A percentile compares a stretch with the other conserved stretches of the same genome.
These are phyloP conservation scores for Cheilinus undulatus DNA, from an alignment of 2,113 vertebrate species.

Conservation along the genomic window DNA sequence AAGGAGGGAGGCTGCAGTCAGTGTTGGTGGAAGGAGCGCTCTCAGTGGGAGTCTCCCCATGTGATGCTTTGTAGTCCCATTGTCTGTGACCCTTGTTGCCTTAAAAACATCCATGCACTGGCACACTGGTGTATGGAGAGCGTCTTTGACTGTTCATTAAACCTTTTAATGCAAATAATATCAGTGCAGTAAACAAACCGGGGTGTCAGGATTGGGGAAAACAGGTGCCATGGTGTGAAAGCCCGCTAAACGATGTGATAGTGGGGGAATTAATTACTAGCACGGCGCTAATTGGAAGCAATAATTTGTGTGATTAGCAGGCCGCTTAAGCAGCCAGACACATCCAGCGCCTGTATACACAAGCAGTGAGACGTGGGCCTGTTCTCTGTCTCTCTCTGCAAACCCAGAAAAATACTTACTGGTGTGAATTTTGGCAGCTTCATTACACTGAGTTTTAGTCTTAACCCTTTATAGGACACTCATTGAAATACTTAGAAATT, in stretches of 20 bases:
- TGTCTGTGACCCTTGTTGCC: constrained; percentile 76
- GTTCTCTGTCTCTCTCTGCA: background rate
- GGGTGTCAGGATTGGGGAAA: constrained; percentile 73
- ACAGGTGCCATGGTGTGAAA: constrained; percentile 99
- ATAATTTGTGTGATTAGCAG: constrained; percentile 99
- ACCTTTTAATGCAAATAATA: constrained; percentile 95
- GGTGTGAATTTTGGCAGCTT: too few relatives aligned
- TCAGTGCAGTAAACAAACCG: constrained; percentile 96
- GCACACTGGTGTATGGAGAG: constrained; percentile 64
- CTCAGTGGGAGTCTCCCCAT: constrained; percentile 81
- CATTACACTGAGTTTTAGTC: too few relatives aligned
- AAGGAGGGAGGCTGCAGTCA: constrained; percentile 43
- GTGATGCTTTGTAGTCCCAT: constrained; percentile 81
- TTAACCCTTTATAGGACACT: too few relatives aligned
- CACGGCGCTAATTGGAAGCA: constrained; percentile 99
- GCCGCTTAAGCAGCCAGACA: constrained; percentile 97
- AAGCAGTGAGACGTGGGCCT: constrained; percentile 25
- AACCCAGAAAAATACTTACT: constrained; percentile 30
- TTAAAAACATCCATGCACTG: constrained; percentile 84
- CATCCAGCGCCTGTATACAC: constrained; percentile 89
- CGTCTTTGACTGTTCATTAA: constrained; percentile 92
- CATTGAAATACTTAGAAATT: too few relatives aligned
- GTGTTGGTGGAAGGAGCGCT: constrained; percentile 80
- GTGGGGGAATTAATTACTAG: constrained; percentile 99
- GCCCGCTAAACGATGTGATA: constrained; percentile 99